Evolutionary conservation across 2,888 invertebrate genomes (phyloP).

Genomic region (Polyploca ridens): DNA sequence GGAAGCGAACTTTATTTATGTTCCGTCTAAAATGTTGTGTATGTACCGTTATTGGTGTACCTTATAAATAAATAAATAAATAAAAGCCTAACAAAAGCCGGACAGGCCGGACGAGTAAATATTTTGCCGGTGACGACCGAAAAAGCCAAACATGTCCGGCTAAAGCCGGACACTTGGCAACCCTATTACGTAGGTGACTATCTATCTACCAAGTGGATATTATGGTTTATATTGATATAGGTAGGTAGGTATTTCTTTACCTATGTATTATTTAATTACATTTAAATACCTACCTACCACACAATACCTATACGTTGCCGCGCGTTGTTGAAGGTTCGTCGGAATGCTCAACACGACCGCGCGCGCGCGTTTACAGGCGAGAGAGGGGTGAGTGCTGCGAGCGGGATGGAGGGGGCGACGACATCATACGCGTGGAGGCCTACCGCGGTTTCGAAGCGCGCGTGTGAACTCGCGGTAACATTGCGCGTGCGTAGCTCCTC

Average conservation of each 20-base stretch:
- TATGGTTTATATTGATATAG: background rate
- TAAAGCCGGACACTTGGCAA: too few relatives aligned
- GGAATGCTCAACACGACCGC: conserved; percentile 51
- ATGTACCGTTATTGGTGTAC: too few relatives aligned
- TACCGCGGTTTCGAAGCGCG: conserved; percentile 80
- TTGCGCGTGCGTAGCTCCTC: conserved; percentile 76
- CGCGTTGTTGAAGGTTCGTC: conserved; percentile 73
- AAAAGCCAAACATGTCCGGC: too few relatives aligned
- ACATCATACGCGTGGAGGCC: conserved; percentile 81
- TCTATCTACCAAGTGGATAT: background rate
- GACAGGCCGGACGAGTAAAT: too few relatives aligned
- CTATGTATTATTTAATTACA: conserved; percentile 15
- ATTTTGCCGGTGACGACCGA: too few relatives aligned
- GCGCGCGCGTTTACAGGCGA: conserved; percentile 43
- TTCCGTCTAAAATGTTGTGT: too few relatives aligned
- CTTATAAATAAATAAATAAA: too few relatives aligned
- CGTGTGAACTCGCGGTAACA: conserved; percentile 78
- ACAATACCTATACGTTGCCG: conserved; percentile 47
- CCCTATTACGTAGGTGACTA: background rate
- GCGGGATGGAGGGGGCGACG: conserved; percentile 46
- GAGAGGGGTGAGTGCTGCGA: conserved; percentile 40
- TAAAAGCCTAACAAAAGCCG: too few relatives aligned
- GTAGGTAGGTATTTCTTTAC: background rate
- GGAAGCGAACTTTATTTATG: too few relatives aligned
- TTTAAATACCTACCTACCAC: conserved; percentile 37